Conservation (phyloP, 2,797 vertebrate genomes). For the Argyrosomus regius region DNA sequence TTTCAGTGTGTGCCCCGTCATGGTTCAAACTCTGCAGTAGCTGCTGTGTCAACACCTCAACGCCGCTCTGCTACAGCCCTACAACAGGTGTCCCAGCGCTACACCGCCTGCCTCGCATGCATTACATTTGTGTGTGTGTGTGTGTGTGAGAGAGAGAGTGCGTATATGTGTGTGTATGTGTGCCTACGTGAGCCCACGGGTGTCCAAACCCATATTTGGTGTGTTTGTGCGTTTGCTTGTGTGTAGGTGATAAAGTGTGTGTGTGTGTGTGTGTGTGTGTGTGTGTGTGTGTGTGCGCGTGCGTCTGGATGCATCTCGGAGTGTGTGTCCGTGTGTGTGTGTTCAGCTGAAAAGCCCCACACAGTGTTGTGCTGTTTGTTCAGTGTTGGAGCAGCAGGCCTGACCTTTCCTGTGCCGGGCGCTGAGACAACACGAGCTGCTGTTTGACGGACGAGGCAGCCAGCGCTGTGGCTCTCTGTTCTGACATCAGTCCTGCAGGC, state of each 20-base stretch:
- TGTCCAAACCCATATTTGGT: slow-evolving; percentile 2
- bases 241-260: slow-evolving; percentile 7
- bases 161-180: slow-evolving; percentile 11
- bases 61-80: not conserved
- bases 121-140: slow-evolving; percentile 19
- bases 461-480: slow-evolving; percentile 11
- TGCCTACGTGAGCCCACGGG: not conserved
- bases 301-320: not conserved
- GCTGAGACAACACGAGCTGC: slow-evolving; percentile 61
- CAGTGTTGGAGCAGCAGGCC: slow-evolving; percentile 58
- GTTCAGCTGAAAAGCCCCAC: slow-evolving; percentile 47
- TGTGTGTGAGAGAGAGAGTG: not conserved
- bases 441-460: slow-evolving; percentile 47
- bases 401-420: slow-evolving; percentile 71
- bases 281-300: slow-evolving; percentile 22
- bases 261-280: slow-evolving; percentile 10
- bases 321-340: slow-evolving; percentile 8
- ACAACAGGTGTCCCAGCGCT: slow-evolving; percentile 60
- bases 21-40: slow-evolving; percentile 3
- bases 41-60: slow-evolving; percentile 40
- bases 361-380: slow-evolving; percentile 61
- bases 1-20: not conserved
- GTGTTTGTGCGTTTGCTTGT: slow-evolving; percentile 9
- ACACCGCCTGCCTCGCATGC: slow-evolving; percentile 45
- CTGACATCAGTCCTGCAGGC: slow-evolving; percentile 54